Percentiles rank a stretch among this genome's conserved stretches.
phyloP scores from a whole-genome alignment of 2,113 vertebrate genomes.

The Procavia capensis region DNA sequence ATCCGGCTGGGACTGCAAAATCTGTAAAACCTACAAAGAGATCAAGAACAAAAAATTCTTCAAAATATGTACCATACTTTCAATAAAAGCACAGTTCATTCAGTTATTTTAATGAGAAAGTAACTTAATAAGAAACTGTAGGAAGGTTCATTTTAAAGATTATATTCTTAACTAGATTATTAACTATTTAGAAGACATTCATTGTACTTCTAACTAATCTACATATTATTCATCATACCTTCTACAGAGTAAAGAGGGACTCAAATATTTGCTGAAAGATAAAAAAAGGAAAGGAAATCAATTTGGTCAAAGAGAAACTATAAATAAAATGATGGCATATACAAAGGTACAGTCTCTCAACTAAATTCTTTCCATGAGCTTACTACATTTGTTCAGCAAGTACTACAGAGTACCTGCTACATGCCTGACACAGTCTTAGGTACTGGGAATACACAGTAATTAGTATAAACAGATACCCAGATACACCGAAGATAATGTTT shows the following conservation, averaged over 20 bases:
- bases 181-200: background rate
- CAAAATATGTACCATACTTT: background rate
- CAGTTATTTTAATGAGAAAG: constrained; percentile 41
- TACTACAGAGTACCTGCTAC: background rate
- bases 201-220: constrained; percentile 24
- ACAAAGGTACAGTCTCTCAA: background rate
- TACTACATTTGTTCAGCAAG: constrained; percentile 18
- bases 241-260: background rate
- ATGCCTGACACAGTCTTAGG: background rate
- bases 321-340: background rate
- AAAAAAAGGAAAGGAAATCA: constrained; percentile 29
- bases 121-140: constrained; percentile 31
- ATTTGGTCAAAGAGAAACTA: constrained; percentile 44
- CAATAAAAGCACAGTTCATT: constrained; percentile 32
- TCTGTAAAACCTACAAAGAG: constrained; percentile 91
- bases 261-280: constrained; percentile 35
- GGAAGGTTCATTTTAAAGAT: background rate
- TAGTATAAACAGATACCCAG: background rate
- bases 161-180: constrained; percentile 9
- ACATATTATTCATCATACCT: background rate
- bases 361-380: constrained; percentile 1
- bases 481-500: constrained; percentile 1
- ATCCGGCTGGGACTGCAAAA: constrained; percentile 94
- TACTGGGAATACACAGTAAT: background rate
- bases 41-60: constrained; percentile 64